Evolutionary conservation across 2,888 invertebrate species (phyloP).

Genomic region (Clunio marinus): DNA sequence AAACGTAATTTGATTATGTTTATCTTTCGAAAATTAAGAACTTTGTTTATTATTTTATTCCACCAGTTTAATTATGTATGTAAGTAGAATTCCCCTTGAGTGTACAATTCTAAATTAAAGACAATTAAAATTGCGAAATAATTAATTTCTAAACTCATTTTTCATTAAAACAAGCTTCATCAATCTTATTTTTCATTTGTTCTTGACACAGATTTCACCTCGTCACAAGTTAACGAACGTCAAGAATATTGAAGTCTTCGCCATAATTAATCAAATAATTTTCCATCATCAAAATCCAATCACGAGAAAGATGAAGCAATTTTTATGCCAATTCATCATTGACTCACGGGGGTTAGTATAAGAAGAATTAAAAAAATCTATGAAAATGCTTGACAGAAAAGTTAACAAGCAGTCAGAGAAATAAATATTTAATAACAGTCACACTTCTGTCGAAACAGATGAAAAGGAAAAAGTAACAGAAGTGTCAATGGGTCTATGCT

Average conservation of each 20-base stretch:
- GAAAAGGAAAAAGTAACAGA: not conserved
- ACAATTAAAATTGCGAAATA: not conserved
- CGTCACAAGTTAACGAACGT: not conserved
- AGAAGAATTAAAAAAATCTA: conserved; percentile 18
- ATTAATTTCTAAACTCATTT: not conserved
- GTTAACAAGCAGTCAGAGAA: conserved; percentile 14
- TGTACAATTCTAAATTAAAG: too few species aligned
- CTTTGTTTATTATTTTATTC: too few species aligned
- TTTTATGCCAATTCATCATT: conserved; percentile 34
- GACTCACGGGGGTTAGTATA: not conserved
- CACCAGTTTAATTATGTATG: not conserved
- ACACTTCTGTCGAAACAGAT: conserved; percentile 23
- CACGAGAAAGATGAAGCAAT: not conserved
- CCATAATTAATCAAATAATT: conserved; percentile 37
- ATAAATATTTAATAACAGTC: conserved; percentile 26
- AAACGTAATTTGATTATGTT: too few species aligned
- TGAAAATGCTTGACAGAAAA: not conserved
- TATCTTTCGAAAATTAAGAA: too few species aligned
- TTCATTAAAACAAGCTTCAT: not conserved
- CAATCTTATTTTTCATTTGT: conserved; percentile 20
- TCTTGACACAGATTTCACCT: conserved; percentile 3
- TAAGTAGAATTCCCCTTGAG: not conserved
- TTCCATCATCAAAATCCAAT: conserved; percentile 37
- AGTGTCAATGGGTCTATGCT: conserved; percentile 17
- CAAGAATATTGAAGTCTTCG: not conserved